A percentile compares a stretch with the other conserved stretches of the same genome.
phyloP scores from a whole-genome alignment of 2,888 invertebrate genomes.

The Metacarcinus magister region DNA sequence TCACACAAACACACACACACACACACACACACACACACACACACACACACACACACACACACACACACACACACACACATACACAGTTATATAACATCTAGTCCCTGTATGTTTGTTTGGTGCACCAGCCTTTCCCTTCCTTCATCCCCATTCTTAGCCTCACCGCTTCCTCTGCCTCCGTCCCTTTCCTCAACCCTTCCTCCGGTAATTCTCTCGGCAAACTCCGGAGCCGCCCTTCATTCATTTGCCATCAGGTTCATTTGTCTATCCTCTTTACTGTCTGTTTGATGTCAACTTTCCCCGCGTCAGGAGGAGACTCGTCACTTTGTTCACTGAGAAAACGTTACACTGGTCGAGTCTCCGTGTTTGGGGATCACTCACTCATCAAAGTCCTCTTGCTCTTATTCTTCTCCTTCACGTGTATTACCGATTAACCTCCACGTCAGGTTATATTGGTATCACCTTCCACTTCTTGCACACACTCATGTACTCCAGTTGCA shows the following conservation, averaged over 20 bases:
- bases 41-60: background rate
- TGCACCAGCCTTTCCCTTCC: background rate
- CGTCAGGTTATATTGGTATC: background rate
- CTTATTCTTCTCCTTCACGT: background rate
- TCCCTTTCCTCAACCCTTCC: constrained; percentile 33
- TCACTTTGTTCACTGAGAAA: constrained; percentile 42
- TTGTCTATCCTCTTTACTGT: constrained; percentile 53
- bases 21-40: constrained; percentile 49
- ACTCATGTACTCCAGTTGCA: background rate
- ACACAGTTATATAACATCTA: background rate
- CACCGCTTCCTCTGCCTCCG: background rate
- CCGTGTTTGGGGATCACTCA: constrained; percentile 17
- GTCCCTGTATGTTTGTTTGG: background rate
- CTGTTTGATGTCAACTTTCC: constrained; percentile 51
- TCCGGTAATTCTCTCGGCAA: constrained; percentile 35
- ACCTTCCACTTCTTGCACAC: background rate
- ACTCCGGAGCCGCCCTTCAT: constrained; percentile 43
- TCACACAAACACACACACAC: constrained; percentile 49
- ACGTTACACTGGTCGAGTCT: background rate
- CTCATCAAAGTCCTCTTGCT: constrained; percentile 18
- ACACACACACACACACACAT: background rate
- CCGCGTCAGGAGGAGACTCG: constrained; percentile 37
- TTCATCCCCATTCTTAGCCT: constrained; percentile 28
- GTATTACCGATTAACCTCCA: background rate
- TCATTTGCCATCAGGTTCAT: constrained; percentile 51